These are phyloP conservation scores for Diarsia dahlii DNA, from an alignment of 2,888 invertebrate species.

Conservation along the genomic window DNA sequence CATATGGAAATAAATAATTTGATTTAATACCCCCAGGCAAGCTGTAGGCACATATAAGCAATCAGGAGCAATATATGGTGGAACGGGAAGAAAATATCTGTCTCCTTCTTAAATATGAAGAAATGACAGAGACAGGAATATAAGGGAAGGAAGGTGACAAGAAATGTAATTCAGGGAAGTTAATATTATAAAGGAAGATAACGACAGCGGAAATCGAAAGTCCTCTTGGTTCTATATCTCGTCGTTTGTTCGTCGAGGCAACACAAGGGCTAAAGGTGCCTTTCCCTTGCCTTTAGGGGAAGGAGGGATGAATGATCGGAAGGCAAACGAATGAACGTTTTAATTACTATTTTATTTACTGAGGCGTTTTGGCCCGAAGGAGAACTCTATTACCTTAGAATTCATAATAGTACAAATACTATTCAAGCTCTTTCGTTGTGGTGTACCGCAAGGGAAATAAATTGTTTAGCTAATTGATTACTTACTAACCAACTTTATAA, in stretches of 20 bases:
- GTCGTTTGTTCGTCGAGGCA: constrained; percentile 5
- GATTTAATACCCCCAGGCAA: constrained; percentile 18
- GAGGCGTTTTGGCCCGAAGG: neutral
- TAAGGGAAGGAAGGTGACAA: constrained; percentile 57
- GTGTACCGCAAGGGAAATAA: neutral
- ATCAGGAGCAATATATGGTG: constrained; percentile 13
- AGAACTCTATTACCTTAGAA: no score
- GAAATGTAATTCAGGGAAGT: constrained; percentile 74
- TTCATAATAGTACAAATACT: neutral
- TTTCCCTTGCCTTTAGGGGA: constrained; percentile 1
- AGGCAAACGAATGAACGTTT: constrained; percentile 30
- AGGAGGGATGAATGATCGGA: constrained; percentile 18
- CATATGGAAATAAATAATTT: constrained; percentile 33
- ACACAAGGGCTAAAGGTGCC: neutral
- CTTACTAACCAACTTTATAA: neutral
- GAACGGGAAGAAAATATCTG: neutral
- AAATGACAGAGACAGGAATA: constrained; percentile 54
- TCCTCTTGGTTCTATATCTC: constrained; percentile 42
- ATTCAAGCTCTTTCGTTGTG: neutral
- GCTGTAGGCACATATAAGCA: constrained; percentile 11
- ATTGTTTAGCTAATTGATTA: neutral
- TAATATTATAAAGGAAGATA: constrained; percentile 77
- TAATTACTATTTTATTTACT: constrained; percentile 27
- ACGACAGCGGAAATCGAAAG: constrained; percentile 78
- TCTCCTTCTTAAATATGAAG: constrained; percentile 5